Base-by-base conservation (phyloP, 2,888 invertebrate genomes). In the Phania funesta region DNA sequence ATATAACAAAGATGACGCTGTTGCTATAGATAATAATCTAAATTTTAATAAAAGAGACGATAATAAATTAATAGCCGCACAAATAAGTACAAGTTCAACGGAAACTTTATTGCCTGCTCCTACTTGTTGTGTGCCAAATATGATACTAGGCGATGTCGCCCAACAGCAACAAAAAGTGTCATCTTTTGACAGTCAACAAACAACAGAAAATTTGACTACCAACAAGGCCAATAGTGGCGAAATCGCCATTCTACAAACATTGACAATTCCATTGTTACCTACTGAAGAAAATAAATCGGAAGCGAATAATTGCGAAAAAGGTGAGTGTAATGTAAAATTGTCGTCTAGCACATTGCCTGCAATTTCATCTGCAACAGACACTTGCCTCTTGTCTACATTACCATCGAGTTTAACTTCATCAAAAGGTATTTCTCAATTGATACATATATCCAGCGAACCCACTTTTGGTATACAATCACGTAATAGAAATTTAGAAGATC, bases 391-490 rank as follows among this genome's bases (percentile, higher is more conserved):
- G 80, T 77, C 80, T 58, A 82, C 67, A 46, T 46, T 70, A 54
- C 70, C 76, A 54, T n/a, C 32, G 44, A 73, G 73, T 11, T 18
- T 74, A 41, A 50, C 24, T 32, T 29, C 50, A 8, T 38, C 64
- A 24, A 32, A 75, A 48, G 29, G 32, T 56, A 77, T 18, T 24
- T 52, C 50, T 54, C 73, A 83, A 58, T 70, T 87, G 68, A 80
- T 85, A 64, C 85, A 85, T 76, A 84, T 74, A 35, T 84, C 84
- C 20, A 84, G 86, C 73, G 86, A 86, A 35, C 86, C 86, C 32
- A 80, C 86, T 86, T 86, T 89, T 84, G 86, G 86, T 56, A 83
- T 86, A 79, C 86, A 87, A 80, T 85, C 88, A 85, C 88, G 87
- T 73, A 68, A 65, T 13, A 79, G 65, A 60, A 84, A 84, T 56